Base-by-base conservation (phyloP, 92 coral and sea anemone genomes). In the Galaxea fascicularis region DNA sequence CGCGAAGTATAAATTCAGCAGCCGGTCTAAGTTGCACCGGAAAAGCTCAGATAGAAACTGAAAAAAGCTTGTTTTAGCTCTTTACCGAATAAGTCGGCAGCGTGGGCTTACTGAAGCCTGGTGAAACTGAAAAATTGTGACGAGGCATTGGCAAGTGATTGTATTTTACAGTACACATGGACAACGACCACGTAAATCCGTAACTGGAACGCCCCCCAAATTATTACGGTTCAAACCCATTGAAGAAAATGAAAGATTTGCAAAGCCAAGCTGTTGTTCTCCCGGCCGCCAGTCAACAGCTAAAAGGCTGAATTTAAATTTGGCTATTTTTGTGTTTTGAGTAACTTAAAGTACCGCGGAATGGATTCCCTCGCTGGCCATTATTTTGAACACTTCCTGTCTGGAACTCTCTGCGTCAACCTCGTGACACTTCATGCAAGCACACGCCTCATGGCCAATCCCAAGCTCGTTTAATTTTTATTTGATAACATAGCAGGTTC, bases 91-190 rank as follows among this genome's bases (percentile, higher is more conserved):
- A 26, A 79, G 84, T 74, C 31, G 9, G 47, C 46, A 64, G 57
- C 84, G 46, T 79, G 84, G 52, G 46, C n/a, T 67, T 10, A 66
- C 84, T 79, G 84, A 79, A 79, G 67, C 84, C 27, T 13, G 27
- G 25, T 79, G 84, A 79, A 79, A 79, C 84, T 79, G 84, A 79
- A 79, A 79, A 18, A 24, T 70, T 79, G 41, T 41, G 57, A 20
- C 15, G 18, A 46, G 18, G 9, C 3, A 30, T 16, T 26, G 24
- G 41, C 29, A 26, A 5, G 15, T n/a, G 26, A 46, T 56, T 17
- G 45, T 46, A 45, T 17, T 6, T 24, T 21, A 45, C 14, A 46
- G 46, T 21, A 45, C 31, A 1, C 26, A 0, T 15, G 49, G 25
- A 51, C 22, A 16, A 16, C 5, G 9, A 13, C 41, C 71, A 35